Conservation (phyloP, 2,888 invertebrate genomes). For the Ormyrus nitidulus region DNA sequence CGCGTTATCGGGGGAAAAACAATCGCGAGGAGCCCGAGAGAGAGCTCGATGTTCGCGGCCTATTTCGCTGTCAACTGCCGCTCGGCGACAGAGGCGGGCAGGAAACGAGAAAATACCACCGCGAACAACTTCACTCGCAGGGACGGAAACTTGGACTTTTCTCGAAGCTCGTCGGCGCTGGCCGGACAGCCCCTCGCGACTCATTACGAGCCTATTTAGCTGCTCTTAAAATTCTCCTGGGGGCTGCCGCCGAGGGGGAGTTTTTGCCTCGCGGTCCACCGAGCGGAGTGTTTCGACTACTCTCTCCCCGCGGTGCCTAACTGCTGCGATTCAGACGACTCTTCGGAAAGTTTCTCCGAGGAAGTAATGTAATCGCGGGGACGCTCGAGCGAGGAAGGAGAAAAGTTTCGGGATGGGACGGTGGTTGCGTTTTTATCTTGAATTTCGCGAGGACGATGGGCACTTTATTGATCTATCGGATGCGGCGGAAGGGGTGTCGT, state of each 20-base stretch:
- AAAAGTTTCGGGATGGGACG: too few species aligned
- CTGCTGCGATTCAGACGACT: too few species aligned
- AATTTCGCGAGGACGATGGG: too few species aligned
- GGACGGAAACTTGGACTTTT: slow-evolving; percentile 15
- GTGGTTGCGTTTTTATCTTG: too few species aligned
- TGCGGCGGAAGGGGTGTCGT: too few species aligned
- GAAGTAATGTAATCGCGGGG: too few species aligned
- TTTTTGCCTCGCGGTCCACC: too few species aligned
- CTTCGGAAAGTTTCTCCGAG: too few species aligned
- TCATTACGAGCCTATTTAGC: slow-evolving; percentile 50
- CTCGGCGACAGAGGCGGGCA: background rate
- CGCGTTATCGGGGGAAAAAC: slow-evolving; percentile 61
- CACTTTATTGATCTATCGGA: too few species aligned
- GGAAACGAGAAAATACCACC: slow-evolving; percentile 58
- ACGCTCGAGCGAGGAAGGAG: too few species aligned
- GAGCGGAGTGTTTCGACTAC: too few species aligned
- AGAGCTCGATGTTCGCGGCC: background rate
- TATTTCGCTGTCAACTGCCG: slow-evolving; percentile 56
- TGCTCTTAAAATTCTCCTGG: slow-evolving; percentile 21
- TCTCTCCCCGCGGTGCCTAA: too few species aligned
- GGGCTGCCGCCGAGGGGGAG: background rate
- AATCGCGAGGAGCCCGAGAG: slow-evolving; percentile 49
- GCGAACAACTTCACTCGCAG: slow-evolving; percentile 30
- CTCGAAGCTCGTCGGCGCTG: background rate
- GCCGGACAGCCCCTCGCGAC: slow-evolving; percentile 36